Conservation (phyloP, 2,888 invertebrate species). For the Molorchus minor region DNA sequence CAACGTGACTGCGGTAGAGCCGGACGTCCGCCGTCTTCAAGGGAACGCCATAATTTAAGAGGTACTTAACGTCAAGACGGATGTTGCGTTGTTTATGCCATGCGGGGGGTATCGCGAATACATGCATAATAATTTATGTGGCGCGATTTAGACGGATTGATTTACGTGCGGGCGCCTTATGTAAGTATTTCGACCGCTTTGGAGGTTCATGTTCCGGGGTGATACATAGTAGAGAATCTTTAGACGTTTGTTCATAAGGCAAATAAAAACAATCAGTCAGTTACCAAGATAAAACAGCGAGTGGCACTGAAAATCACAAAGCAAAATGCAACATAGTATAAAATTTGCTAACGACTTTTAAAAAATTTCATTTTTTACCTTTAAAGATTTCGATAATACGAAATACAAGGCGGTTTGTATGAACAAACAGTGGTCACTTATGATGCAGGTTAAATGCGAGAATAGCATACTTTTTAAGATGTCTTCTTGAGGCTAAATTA, state of each 20-base stretch:
- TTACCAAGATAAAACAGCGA: too few species aligned
- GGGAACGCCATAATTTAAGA: constrained; percentile 10
- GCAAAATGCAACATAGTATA: too few species aligned
- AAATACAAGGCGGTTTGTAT: too few species aligned
- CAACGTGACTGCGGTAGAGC: background rate
- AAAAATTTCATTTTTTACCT: too few species aligned
- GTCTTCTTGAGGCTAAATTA: too few species aligned
- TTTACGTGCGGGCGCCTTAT: background rate
- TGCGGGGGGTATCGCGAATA: background rate
- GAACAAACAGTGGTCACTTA: too few species aligned
- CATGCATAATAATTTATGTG: constrained; percentile 6
- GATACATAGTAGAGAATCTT: background rate
- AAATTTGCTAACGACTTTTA: too few species aligned
- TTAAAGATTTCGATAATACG: too few species aligned
- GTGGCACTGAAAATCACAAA: too few species aligned
- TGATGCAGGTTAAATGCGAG: too few species aligned
- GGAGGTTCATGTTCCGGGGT: background rate
- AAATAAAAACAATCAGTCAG: too few species aligned
- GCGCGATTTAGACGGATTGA: constrained; percentile 5
- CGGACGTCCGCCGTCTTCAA: constrained; percentile 12
- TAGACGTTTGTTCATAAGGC: background rate
- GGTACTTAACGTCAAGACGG: background rate
- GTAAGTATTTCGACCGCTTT: background rate
- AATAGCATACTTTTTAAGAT: too few species aligned
- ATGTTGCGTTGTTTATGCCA: constrained; percentile 12